Percentiles rank a stretch among this genome's conserved stretches.
These are phyloP conservation scores for Xiphophorus couchianus DNA, from an alignment of 2,113 vertebrate genomes.

Conservation along the genomic window DNA sequence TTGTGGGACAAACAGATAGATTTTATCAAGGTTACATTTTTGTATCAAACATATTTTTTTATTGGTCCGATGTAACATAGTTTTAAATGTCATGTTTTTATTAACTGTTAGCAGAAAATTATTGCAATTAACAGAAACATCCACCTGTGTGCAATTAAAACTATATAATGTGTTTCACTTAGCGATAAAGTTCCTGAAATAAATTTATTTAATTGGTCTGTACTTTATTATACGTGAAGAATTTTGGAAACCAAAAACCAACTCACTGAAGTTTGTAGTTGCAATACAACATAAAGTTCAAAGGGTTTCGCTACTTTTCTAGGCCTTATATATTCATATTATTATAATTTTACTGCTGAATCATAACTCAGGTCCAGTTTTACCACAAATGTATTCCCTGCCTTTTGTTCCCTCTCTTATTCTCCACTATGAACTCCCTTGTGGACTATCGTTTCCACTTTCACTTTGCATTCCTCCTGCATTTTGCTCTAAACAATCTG, in stretches of 20 bases:
- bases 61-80: too few species aligned
- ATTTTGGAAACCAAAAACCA: background rate
- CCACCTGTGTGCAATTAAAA: too few species aligned
- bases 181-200: too few species aligned
- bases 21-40: background rate
- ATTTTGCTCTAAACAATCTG: constrained; percentile 33
- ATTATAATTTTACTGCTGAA: background rate
- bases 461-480: constrained; percentile 16
- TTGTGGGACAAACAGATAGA: background rate
- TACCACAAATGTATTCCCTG: background rate
- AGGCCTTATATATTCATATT: background rate
- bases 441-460: constrained; percentile 8
- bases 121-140: too few species aligned
- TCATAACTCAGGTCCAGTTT: too few species aligned
- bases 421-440: constrained; percentile 12
- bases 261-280: background rate
- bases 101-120: too few species aligned
- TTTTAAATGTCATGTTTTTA: too few species aligned
- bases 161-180: too few species aligned
- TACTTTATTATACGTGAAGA: background rate
- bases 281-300: background rate
- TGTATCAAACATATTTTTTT: too few species aligned
- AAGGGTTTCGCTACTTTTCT: background rate
- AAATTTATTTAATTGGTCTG: too few species aligned
- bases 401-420: background rate